Conservation (phyloP, 2,888 invertebrate genomes). For the Philonicus albiceps region DNA sequence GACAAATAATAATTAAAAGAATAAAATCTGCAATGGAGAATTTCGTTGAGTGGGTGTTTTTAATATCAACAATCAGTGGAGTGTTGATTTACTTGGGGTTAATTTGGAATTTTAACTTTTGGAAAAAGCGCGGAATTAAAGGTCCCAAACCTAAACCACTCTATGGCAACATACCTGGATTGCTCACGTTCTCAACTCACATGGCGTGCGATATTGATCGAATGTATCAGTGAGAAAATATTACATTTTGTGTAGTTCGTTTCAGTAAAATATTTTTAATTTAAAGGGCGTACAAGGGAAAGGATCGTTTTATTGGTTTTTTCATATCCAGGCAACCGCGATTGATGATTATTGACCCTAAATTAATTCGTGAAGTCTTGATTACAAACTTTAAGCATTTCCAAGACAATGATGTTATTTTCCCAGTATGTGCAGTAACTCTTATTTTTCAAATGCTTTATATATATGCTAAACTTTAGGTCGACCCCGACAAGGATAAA, state of each 20-base stretch:
- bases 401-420: slow-evolving; percentile 45
- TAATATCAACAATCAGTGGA: neutral
- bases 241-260: neutral
- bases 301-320: slow-evolving; percentile 55
- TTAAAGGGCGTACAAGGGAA: slow-evolving; percentile 42
- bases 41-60: neutral
- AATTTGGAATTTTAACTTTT: slow-evolving; percentile 52
- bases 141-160: slow-evolving; percentile 54
- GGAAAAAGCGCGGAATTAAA: slow-evolving; percentile 54
- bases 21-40: neutral
- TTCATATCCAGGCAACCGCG: slow-evolving; percentile 53
- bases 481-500: slow-evolving; percentile 63
- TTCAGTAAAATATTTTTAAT: neutral
- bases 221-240: slow-evolving; percentile 14
- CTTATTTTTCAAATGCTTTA: neutral
- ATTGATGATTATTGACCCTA: slow-evolving; percentile 55
- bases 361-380: slow-evolving; percentile 55
- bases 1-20: neutral
- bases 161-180: slow-evolving; percentile 54
- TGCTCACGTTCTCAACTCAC: neutral
- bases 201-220: neutral
- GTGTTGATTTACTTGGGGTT: slow-evolving; percentile 44
- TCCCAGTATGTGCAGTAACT: neutral
- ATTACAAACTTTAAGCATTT: slow-evolving; percentile 56
- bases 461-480: slow-evolving; percentile 48